phyloP scores from a whole-genome alignment of 1,140 invertebrate species.

The Brachionus sp. region DNA sequence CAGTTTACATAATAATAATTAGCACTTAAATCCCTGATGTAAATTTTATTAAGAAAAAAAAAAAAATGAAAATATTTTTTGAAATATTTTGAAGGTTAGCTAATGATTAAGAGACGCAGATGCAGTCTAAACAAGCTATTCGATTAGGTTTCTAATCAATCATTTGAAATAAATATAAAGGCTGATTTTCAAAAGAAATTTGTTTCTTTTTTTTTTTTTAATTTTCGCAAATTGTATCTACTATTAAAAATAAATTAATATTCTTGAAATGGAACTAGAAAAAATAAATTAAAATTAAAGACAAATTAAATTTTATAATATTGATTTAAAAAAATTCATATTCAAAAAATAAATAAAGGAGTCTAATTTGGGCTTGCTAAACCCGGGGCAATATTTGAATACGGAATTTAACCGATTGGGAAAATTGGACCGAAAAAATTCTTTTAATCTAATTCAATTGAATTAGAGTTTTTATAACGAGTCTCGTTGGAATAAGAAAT shows the following conservation, averaged over 20 bases:
- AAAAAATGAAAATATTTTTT: neutral
- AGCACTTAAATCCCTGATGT: neutral
- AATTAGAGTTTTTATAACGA: conserved; percentile 21
- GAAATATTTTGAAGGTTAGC: neutral
- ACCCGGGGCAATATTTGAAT: neutral
- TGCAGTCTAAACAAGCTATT: neutral
- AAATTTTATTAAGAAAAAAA: neutral
- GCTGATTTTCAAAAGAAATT: conserved; percentile 1
- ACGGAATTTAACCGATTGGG: neutral
- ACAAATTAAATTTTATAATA: conserved; percentile 9
- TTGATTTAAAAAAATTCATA: neutral
- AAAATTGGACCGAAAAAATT: conserved; percentile 1
- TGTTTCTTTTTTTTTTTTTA: neutral
- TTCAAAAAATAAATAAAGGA: neutral
- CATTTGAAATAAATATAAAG: neutral
- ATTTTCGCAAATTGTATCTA: conserved; percentile 17
- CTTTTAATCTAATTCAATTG: conserved; percentile 5
- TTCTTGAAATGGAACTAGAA: neutral
- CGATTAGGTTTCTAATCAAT: neutral
- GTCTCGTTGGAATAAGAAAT: neutral
- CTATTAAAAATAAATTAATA: conserved; percentile 43
- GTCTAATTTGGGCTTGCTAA: neutral
- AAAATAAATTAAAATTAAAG: neutral
- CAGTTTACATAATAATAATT: conserved; percentile 33
- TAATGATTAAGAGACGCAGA: neutral